These are phyloP conservation scores for Leuctra nigra DNA, from an alignment of 2,888 invertebrate genomes.

Conservation along the genomic window DNA sequence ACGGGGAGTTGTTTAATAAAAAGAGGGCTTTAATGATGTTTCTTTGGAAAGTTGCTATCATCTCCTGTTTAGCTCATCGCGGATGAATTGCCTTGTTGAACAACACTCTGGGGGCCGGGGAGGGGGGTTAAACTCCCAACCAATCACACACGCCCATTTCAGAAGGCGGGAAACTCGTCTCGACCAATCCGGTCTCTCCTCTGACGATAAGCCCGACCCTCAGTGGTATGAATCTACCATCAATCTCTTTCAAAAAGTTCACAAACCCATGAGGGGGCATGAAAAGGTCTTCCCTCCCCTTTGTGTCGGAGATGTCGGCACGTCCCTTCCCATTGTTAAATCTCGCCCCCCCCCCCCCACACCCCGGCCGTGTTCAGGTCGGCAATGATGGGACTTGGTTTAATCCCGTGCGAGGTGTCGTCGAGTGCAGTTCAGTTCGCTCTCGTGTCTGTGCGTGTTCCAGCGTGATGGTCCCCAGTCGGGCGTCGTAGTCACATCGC, in stretches of 20 bases:
- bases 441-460: too few species aligned
- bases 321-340: constrained; percentile 21
- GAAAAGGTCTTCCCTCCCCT: constrained; percentile 17
- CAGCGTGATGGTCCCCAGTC: too few species aligned
- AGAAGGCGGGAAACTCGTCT: constrained; percentile 26
- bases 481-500: too few species aligned
- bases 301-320: constrained; percentile 16
- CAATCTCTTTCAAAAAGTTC: constrained; percentile 44
- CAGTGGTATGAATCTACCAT: constrained; percentile 45
- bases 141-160: constrained; percentile 17
- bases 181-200: constrained; percentile 20
- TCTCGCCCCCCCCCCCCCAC: not conserved
- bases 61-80: constrained; percentile 11
- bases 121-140: constrained; percentile 17
- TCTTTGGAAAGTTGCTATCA: constrained; percentile 2
- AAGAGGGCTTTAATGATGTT: constrained; percentile 9
- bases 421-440: not conserved
- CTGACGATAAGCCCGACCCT: constrained; percentile 24
- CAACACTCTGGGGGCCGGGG: constrained; percentile 21
- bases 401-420: constrained; percentile 1
- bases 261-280: constrained; percentile 13
- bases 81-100: constrained; percentile 26
- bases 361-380: not conserved
- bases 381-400: not conserved
- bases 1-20: constrained; percentile 10